Percentiles rank a stretch among this genome's conserved stretches.
phyloP scores from a whole-genome alignment of 2,888 invertebrate genomes.

The Lasius platythorax region DNA sequence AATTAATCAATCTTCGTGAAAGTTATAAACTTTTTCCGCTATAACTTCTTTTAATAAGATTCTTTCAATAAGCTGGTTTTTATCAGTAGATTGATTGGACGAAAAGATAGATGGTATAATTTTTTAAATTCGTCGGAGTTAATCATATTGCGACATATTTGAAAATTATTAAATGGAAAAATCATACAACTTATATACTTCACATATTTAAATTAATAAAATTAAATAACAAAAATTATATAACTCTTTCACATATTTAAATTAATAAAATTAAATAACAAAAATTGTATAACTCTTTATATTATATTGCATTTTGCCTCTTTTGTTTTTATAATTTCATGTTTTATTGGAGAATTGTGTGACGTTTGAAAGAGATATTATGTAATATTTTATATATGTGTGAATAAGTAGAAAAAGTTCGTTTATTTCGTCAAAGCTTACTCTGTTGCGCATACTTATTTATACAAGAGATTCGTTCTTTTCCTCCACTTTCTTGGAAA shows the following conservation, averaged over 20 bases:
- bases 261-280: background rate
- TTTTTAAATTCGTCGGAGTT: background rate
- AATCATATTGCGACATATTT: background rate
- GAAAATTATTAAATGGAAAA: background rate
- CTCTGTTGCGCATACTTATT: background rate
- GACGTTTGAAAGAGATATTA: background rate
- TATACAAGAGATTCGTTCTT: constrained; percentile 56
- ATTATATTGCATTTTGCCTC: background rate
- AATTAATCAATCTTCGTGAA: constrained; percentile 51
- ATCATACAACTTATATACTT: background rate
- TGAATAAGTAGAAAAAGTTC: background rate
- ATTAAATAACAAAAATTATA: background rate
- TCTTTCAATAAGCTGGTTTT: constrained; percentile 41
- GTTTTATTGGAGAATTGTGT: background rate
- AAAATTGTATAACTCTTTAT: background rate
- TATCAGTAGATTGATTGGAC: constrained; percentile 24
- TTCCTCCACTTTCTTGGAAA: background rate
- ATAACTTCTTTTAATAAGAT: constrained; percentile 51
- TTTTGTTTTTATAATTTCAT: background rate
- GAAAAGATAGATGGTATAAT: constrained; percentile 29
- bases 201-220: background rate
- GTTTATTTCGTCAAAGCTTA: background rate
- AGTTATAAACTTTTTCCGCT: constrained; percentile 44
- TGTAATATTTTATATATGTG: background rate
- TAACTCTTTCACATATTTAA: background rate